Base-by-base conservation (phyloP, 2,888 invertebrate genomes). In the Pediacus dermestoides region DNA sequence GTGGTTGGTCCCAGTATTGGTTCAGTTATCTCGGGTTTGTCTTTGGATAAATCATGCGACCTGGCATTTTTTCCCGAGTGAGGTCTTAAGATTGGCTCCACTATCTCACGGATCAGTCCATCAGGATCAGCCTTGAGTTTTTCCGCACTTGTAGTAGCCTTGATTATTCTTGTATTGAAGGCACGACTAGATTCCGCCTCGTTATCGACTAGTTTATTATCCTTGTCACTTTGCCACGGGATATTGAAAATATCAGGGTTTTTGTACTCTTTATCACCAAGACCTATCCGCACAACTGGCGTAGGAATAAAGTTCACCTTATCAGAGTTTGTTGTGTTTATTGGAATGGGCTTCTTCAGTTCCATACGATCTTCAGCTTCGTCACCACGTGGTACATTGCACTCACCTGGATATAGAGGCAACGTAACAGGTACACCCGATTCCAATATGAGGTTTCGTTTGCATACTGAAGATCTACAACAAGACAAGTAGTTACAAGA, bases 331-430 rank as follows among this genome's bases (percentile, higher is more conserved):
- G 23, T 23, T 23, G 23, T 23, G 4, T 23, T n/a, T n/a, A n/a
- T n/a, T 23, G n/a, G 23, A 31, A 34, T 23, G 15, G 34, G 40
- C 42, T 15, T 42, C 21, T 32, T 2, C 4, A 6, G 34, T 16
- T 44, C 33, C 9, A 37, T 30, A 11, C 50, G 25, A 30, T 44
- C 47, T 30, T 54, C 44, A 22, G 52, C 41, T 12, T 54, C 43
- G 13, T 50, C 39, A 13, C 31, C 33, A 55, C 74, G 70, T 31
- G 80, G 79, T 46, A 83, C 69, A 61, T 80, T 78, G 60, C 91
- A 92, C 53, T 88, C 81, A 2, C 88, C 89, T 0, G 85, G 78
- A 55, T 82, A 80, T 2, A 92, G 74, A 1, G 83, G 82, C 45
- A 91, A 67, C 34, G 81, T 80, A 1, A 86, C 76, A 0, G 88